A percentile compares a stretch with the other conserved stretches of the same genome.
phyloP scores from a whole-genome alignment of 2,888 invertebrate genomes.

The Seira sanloemensis region DNA sequence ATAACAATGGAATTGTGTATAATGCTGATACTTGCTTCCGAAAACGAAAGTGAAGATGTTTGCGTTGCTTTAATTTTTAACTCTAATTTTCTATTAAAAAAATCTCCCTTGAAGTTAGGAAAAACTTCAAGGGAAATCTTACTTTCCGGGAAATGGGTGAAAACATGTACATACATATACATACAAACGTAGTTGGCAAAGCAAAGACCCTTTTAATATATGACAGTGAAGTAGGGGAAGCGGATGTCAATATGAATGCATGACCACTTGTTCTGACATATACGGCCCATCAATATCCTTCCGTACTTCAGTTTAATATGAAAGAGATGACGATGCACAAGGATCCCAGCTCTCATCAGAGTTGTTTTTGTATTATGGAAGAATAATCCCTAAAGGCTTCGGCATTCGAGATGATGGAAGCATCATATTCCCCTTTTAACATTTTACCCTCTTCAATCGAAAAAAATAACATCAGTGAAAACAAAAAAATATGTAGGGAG shows the following conservation, averaged over 20 bases:
- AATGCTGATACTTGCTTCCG: background rate
- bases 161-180: no score
- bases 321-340: slow-evolving; percentile 40
- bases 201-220: no score
- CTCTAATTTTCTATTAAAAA: no score
- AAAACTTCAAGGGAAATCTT: no score
- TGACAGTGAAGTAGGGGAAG: slow-evolving; percentile 6
- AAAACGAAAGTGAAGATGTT: background rate
- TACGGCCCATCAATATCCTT: slow-evolving; percentile 34
- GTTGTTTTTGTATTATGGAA: background rate
- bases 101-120: no score
- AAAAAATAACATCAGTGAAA: slow-evolving; percentile 19
- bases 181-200: no score
- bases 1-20: background rate
- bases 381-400: slow-evolving; percentile 26
- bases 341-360: background rate
- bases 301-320: slow-evolving; percentile 1
- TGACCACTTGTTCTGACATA: slow-evolving; percentile 30
- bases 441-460: background rate
- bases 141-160: no score
- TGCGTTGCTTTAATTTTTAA: background rate
- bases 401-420: background rate
- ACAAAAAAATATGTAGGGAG: background rate
- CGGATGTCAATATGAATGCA: slow-evolving; percentile 30
- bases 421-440: background rate